phyloP scores from a whole-genome alignment of 2,113 vertebrate species.

The Apaloderma vittatum region DNA sequence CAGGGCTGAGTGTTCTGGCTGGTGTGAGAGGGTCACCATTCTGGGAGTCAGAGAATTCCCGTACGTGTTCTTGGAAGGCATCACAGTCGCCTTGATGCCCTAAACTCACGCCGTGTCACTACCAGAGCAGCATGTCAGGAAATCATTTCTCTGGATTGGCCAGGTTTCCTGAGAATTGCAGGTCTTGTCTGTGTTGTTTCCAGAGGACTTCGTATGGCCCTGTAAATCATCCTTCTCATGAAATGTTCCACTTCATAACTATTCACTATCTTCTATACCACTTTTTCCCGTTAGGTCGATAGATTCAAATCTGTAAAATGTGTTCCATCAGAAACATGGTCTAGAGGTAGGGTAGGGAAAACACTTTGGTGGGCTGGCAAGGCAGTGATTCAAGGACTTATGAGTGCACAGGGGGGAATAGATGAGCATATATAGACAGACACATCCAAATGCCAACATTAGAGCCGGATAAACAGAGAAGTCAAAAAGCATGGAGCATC shows the following conservation, averaged over 20 bases:
- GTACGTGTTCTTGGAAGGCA: neutral
- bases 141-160: neutral
- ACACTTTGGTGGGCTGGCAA: neutral
- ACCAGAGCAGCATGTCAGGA: neutral
- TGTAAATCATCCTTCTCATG: neutral
- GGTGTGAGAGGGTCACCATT: fast-evolving
- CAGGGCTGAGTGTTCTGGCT: neutral
- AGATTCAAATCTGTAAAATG: neutral
- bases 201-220: neutral
- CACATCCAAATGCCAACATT: neutral
- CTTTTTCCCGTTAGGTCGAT: neutral
- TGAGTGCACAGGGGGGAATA: neutral
- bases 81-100: neutral
- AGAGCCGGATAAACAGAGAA: neutral
- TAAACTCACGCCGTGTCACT: neutral
- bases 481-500: neutral
- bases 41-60: neutral
- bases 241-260: neutral
- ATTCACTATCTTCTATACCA: neutral
- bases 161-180: neutral
- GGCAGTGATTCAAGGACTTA: neutral
- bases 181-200: neutral
- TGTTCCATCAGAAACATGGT: neutral
- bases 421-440: neutral
- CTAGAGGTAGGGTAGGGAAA: neutral